Base-by-base conservation (phyloP, 2,113 vertebrate genomes). In the Oxyura jamaicensis region DNA sequence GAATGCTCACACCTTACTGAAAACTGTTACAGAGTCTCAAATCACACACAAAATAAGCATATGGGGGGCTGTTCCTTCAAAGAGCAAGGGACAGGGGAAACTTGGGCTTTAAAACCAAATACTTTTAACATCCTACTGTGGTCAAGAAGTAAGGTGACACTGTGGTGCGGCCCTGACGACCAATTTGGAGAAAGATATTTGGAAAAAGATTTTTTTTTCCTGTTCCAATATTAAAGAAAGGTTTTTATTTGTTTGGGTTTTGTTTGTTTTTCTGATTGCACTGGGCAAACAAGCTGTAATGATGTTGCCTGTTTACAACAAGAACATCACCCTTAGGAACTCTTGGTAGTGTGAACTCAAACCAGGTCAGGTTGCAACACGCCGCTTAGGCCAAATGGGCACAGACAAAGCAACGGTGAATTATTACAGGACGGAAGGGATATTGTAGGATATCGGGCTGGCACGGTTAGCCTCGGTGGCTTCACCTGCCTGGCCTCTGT, bases 331-430 rank as follows among this genome's bases (percentile, higher is more conserved):
- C 39, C 25, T 63, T 19, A 36, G 52, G 72, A 17, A 20, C 39
- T 44, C 22, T 76, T 65, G 81, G 69, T 29, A 72, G 16, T 9
- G 29, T 25, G 39, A 84, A 33, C 13, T 65, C 21, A 63, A 36
- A 2, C 6, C 29, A 25, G 42, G 52, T 13, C 3, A 72, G 31
- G 56, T 8, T 50, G 39, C 56, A 82, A 66, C 46, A 76, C 4
- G 1, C 5, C 17, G 82, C 73, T 66, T 28, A 46, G 65, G n/a
- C 39, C 41, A 10, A 66, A 29, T 4, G 28, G 35, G 68, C 21
- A 26, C 2, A 36, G 55, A 42, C 19, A 1, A 4, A 8, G 28
- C 41, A 79, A n/a, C 48, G 7, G 35, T 1, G 15, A 11, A 6
- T 11, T 10, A 29, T 7, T 15, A 5, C 18, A 25, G 7, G 7